Evolutionary conservation across 2,888 invertebrate species (phyloP).

Genomic region (Cataglyphis rosenhaueri): DNA sequence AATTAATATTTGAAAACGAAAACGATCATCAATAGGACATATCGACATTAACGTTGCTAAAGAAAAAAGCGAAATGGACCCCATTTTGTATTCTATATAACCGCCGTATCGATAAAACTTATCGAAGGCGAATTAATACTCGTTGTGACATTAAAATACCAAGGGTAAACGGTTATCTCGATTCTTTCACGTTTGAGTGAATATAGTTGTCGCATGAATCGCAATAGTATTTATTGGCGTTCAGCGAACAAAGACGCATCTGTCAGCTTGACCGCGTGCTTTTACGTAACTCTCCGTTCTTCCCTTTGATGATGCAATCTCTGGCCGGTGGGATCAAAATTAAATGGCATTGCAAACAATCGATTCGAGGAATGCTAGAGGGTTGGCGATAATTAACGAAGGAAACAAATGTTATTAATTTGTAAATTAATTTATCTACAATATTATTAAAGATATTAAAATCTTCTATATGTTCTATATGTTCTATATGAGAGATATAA

Average conservation of each 20-base stretch:
- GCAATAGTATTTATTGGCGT: background rate
- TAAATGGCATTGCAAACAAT: background rate
- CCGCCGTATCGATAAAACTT: background rate
- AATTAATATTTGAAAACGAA: background rate
- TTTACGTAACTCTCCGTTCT: background rate
- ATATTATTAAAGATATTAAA: background rate
- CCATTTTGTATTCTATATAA: background rate
- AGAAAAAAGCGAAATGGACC: background rate
- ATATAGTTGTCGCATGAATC: background rate
- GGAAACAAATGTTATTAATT: background rate
- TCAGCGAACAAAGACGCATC: background rate
- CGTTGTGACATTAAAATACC: slow-evolving; percentile 10
- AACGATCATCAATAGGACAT: background rate
- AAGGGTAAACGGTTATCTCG: background rate
- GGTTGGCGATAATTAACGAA: background rate
- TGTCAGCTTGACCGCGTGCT: background rate
- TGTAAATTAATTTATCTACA: background rate
- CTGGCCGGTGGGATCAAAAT: background rate
- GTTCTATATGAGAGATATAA: background rate
- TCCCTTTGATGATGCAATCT: background rate
- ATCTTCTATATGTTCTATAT: no score
- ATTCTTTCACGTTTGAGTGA: background rate
- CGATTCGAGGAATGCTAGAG: background rate
- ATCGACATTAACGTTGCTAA: background rate
- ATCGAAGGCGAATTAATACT: background rate